Base-by-base conservation (phyloP, 2,797 vertebrate genomes). In the Rhynchotus rufescens region DNA sequence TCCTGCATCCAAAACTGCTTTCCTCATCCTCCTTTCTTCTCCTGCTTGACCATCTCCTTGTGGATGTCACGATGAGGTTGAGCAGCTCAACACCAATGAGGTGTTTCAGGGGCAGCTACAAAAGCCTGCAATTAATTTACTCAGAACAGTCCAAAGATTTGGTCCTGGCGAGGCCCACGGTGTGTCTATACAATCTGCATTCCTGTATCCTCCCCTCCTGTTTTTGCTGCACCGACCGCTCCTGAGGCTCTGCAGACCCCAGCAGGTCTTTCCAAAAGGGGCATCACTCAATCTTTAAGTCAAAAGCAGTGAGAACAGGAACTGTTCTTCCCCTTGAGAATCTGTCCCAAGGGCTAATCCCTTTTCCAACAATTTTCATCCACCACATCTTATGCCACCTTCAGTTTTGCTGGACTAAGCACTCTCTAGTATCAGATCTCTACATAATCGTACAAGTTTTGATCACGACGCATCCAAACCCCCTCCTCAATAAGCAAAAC, bases 111-210 rank as follows among this genome's bases (percentile, higher is more conserved):
- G 65, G 61, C 44, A 65, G 36, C 23, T 34, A 6, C 15, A 61
- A 64, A 64, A 44, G 5, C 26, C 0, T 57, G 21, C 52, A 60
- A 40, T 0, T 1, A 51, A 56, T 69, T 40, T 25, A 54, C 57
- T 44, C 62, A 7, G 6, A 71, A 80, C 86, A 75, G 32, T 49
- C 49, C 9, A 30, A 49, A 1, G 2, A 9, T 61, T 40, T 36
- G 10, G 14, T 44, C 12, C 5, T 61, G 66, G 52, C 34, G 64
- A 42, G 65, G 30, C 2, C 36, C 16, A 26, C 75, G 80, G 2
- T 36, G 0, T 0, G 22, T 59, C 71, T n/a, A 45, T 17, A 8
- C 0, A 42, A 60, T 9, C 28, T 1, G 15, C 2, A 1, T 3
- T 17, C 9, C 56, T 1, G 0, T 15, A 51, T 2, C 28, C 77